phyloP scores from a whole-genome alignment of 1,140 invertebrate species.

The Drosophila tristis region DNA sequence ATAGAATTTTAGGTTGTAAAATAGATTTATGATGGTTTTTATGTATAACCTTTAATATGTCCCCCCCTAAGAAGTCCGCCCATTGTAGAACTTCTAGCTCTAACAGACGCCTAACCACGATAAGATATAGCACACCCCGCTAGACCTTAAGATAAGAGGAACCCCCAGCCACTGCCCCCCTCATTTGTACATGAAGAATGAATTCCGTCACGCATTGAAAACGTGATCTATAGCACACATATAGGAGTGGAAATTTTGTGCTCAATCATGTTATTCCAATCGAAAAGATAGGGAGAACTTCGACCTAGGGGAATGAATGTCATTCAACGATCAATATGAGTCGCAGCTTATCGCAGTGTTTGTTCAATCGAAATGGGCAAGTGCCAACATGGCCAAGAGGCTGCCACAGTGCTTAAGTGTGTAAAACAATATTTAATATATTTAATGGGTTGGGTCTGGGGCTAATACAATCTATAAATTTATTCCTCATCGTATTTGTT shows the following conservation, averaged over 20 bases:
- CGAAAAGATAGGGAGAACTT: slow-evolving; percentile 11
- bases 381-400: not conserved
- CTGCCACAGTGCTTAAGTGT: not conserved
- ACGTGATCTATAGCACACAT: slow-evolving; percentile 26
- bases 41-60: not conserved
- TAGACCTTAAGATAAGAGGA: slow-evolving; percentile 30
- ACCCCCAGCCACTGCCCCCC: slow-evolving; percentile 10
- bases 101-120: not conserved
- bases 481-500: slow-evolving; percentile 85
- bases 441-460: slow-evolving; percentile 8
- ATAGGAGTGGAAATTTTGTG: not conserved
- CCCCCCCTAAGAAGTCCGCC: too few species aligned
- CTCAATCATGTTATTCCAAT: slow-evolving; percentile 23
- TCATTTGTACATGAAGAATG: slow-evolving; percentile 8
- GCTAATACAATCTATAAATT: slow-evolving; percentile 10
- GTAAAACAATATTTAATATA: slow-evolving; percentile 17
- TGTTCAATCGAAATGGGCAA: slow-evolving; percentile 18
- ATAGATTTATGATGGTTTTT: too few species aligned
- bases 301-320: slow-evolving; percentile 48
- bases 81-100: not conserved
- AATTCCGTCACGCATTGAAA: slow-evolving; percentile 27
- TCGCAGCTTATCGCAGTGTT: slow-evolving; percentile 24
- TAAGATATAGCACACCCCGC: slow-evolving; percentile 12
- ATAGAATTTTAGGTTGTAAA: not conserved
- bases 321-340: slow-evolving; percentile 29